These are phyloP conservation scores for Tenualosa ilisha DNA, from an alignment of 2,797 vertebrate genomes.

Conservation along the genomic window DNA sequence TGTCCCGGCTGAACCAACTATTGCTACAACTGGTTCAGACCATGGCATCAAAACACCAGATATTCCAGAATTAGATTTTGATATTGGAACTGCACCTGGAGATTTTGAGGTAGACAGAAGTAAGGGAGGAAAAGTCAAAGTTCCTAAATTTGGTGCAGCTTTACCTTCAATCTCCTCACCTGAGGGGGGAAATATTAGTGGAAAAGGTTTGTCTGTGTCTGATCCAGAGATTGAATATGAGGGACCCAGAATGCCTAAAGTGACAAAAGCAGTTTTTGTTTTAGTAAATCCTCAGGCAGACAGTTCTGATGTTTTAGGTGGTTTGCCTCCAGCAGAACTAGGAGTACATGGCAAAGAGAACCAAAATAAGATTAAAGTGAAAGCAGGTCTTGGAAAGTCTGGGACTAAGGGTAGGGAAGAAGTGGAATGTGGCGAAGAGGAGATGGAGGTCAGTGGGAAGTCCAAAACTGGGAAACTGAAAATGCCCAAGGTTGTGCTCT, in stretches of 20 bases:
- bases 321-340: conserved; percentile 41
- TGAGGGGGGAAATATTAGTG: conserved; percentile 53
- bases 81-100: conserved; percentile 62
- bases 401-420: conserved; percentile 62
- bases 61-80: conserved; percentile 73
- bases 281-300: conserved; percentile 68
- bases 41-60: conserved; percentile 60
- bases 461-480: conserved; percentile 63
- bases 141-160: conserved; percentile 77
- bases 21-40: conserved; percentile 23
- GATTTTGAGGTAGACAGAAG: conserved; percentile 47
- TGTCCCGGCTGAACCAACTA: no score
- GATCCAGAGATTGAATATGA: conserved; percentile 66
- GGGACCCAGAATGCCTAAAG: conserved; percentile 71
- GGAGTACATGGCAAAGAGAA: conserved; percentile 50
- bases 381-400: conserved; percentile 66
- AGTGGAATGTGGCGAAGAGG: conserved; percentile 48
- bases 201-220: conserved; percentile 47
- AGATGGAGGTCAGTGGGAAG: conserved; percentile 51
- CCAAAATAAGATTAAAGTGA: conserved; percentile 69
- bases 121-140: conserved; percentile 72
- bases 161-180: conserved; percentile 68
- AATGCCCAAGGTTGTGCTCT: conserved; percentile 74
- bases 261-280: conserved; percentile 75
- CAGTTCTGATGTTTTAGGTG: conserved; percentile 42